These are phyloP conservation scores for Octonoba sinensis DNA, from an alignment of 2,888 invertebrate genomes.

Conservation along the genomic window DNA sequence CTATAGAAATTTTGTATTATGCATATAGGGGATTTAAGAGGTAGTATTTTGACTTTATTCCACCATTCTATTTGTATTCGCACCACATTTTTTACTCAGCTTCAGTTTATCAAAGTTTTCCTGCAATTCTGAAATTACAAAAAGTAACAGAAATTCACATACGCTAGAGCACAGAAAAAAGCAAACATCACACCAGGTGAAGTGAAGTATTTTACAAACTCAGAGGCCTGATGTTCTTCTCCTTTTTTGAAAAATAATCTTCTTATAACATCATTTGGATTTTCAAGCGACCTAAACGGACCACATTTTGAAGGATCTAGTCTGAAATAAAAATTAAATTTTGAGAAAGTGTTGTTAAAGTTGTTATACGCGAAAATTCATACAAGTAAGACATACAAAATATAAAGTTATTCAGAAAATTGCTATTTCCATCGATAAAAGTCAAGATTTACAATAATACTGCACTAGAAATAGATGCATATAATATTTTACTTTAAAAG, in stretches of 20 bases:
- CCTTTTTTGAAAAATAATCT: constrained; percentile 18
- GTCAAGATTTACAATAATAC: not conserved
- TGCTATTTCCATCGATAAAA: not conserved
- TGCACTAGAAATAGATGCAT: not conserved
- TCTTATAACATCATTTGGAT: constrained; percentile 16
- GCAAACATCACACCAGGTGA: constrained; percentile 47
- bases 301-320: constrained; percentile 45
- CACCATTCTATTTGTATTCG: no score
- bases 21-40: no score
- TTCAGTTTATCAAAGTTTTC: no score
- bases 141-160: not conserved
- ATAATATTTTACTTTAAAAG: not conserved
- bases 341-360: not conserved
- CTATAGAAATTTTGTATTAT: no score
- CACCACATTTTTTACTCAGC: no score
- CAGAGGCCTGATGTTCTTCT: constrained; percentile 1
- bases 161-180: constrained; percentile 52
- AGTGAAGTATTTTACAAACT: constrained; percentile 12
- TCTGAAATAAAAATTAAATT: constrained; percentile 16
- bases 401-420: not conserved
- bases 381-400: not conserved
- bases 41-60: no score
- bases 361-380: not conserved
- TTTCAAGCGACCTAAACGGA: constrained; percentile 33
- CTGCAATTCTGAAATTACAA: no score